These are phyloP conservation scores for Drosophila monieri DNA, from an alignment of 2,888 invertebrate species.

Conservation along the genomic window DNA sequence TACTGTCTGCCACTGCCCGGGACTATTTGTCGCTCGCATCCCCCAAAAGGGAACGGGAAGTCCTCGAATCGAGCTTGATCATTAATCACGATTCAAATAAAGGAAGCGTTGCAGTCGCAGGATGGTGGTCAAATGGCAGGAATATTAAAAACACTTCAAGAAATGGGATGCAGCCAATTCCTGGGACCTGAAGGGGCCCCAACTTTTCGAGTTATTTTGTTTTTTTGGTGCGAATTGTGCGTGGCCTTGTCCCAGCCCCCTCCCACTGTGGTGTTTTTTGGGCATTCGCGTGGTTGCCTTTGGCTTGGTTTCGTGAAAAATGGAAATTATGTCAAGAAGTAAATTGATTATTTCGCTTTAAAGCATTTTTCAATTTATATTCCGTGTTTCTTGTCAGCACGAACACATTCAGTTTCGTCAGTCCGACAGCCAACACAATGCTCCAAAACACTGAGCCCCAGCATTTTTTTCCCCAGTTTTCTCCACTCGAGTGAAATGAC, in stretches of 20 bases:
- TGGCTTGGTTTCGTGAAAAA: constrained; percentile 78
- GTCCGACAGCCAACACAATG: constrained; percentile 63
- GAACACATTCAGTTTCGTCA: constrained; percentile 75
- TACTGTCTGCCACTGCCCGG: constrained; percentile 59
- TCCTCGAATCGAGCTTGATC: constrained; percentile 39
- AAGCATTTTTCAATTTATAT: constrained; percentile 83
- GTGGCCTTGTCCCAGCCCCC: constrained; percentile 39
- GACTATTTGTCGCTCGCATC: constrained; percentile 34
- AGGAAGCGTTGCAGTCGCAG: constrained; percentile 53
- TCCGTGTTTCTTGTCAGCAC: constrained; percentile 80
- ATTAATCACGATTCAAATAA: constrained; percentile 74
- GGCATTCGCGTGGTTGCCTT: constrained; percentile 70
- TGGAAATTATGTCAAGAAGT: constrained; percentile 83
- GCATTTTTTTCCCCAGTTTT: constrained; percentile 40
- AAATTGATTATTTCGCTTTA: constrained; percentile 83
- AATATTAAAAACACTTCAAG: constrained; percentile 49
- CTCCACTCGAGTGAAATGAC: constrained; percentile 80
- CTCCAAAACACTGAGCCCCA: constrained; percentile 19
- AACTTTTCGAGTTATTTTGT: constrained; percentile 27
- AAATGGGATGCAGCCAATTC: constrained; percentile 35
- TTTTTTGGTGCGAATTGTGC: constrained; percentile 71
- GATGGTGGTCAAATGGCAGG: constrained; percentile 55
- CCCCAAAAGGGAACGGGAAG: constrained; percentile 3
- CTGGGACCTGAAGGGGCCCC: neutral
- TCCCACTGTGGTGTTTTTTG: constrained; percentile 45